Percentiles rank a stretch among this genome's conserved stretches.
Evolutionary conservation across 1,140 invertebrate species (phyloP).

Genomic region (Aphis gossypii): DNA sequence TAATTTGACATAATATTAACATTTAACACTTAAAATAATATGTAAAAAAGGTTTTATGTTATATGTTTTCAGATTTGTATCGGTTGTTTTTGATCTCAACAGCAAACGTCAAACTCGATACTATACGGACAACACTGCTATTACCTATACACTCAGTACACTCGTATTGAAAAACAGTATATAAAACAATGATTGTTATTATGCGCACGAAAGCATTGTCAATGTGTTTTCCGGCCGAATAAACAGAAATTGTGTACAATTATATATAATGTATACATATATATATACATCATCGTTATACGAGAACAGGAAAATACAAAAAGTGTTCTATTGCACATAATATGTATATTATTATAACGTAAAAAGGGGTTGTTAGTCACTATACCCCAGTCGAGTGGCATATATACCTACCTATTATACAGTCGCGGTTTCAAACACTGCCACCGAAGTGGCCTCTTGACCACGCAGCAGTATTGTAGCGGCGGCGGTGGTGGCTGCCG

Average conservation of each 20-base stretch:
- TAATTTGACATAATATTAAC: neutral
- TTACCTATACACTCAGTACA: neutral
- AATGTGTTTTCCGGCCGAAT: constrained; percentile 17
- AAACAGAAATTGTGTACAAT: constrained; percentile 35
- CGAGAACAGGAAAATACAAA: neutral
- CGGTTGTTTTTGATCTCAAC: neutral
- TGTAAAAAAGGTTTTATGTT: neutral
- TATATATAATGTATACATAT: neutral
- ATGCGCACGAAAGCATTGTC: neutral
- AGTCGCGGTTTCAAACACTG: constrained; percentile 3
- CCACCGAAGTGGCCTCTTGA: constrained; percentile 31
- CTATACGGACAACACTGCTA: neutral
- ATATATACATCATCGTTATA: neutral
- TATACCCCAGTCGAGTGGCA: neutral
- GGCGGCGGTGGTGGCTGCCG: neutral
- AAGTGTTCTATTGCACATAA: neutral
- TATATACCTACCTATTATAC: neutral
- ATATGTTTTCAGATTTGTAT: neutral
- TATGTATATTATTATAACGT: neutral
- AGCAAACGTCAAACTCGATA: neutral
- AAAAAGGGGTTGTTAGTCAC: neutral
- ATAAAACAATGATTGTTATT: neutral
- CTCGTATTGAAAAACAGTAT: neutral
- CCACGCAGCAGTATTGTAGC: neutral
- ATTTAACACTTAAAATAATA: neutral